Evolutionary conservation across 2,113 vertebrate genomes (phyloP).

Genomic region (Psilopogon haemacephalus): DNA sequence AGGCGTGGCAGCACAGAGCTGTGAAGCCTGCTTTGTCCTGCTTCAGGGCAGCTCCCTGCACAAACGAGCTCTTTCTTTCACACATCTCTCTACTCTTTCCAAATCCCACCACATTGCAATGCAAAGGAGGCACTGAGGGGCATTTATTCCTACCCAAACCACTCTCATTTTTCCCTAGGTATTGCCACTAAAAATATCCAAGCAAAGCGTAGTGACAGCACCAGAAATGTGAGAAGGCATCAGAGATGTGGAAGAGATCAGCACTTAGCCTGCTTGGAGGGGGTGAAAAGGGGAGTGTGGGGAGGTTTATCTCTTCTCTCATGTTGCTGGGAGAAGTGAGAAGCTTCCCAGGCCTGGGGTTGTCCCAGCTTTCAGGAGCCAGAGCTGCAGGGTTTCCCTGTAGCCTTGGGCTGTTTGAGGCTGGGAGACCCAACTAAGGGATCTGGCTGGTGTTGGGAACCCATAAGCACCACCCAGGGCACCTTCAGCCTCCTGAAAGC

Average conservation of each 20-base stretch:
- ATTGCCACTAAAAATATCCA: slow-evolving; percentile 41
- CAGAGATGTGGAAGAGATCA: slow-evolving; percentile 13
- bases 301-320: not conserved
- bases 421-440: not conserved
- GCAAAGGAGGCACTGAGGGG: slow-evolving; percentile 5
- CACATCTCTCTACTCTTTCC: not conserved
- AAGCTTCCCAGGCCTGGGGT: not conserved
- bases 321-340: not conserved
- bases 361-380: not conserved
- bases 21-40: slow-evolving; percentile 28
- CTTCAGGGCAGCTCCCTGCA: slow-evolving; percentile 22
- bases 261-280: not conserved
- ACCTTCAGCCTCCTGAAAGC: not conserved
- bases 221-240: slow-evolving; percentile 31
- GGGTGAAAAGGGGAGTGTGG: not conserved
- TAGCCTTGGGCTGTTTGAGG: not conserved
- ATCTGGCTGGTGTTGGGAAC: not conserved
- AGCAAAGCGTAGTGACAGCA: slow-evolving; percentile 3
- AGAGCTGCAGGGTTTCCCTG: not conserved
- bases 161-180: slow-evolving; percentile 6
- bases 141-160: slow-evolving; percentile 34
- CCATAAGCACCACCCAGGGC: not conserved
- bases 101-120: not conserved
- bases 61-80: slow-evolving; percentile 25
- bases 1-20: not conserved